phyloP scores from a whole-genome alignment of 2,113 vertebrate genomes.

The Acrocephalus arundinaceus region DNA sequence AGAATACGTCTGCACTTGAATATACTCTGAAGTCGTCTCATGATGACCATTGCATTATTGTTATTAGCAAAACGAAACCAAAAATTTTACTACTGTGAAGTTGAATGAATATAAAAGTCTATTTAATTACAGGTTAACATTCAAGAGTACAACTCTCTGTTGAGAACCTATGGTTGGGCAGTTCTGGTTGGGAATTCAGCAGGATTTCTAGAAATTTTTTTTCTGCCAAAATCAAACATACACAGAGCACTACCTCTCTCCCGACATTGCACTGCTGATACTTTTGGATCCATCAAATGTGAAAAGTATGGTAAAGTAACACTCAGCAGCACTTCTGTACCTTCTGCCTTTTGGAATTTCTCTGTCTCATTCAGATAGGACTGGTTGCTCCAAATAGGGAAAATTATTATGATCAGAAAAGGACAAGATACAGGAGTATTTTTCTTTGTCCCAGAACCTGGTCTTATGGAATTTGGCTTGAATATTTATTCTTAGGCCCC shows the following conservation, averaged over 20 bases:
- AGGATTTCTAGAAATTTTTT: neutral
- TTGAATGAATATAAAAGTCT: neutral
- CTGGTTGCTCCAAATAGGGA: neutral
- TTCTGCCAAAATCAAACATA: neutral
- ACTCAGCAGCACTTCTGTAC: neutral
- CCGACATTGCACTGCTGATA: neutral
- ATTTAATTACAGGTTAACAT: neutral
- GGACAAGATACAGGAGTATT: fast-evolving
- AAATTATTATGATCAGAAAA: neutral
- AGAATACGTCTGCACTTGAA: fast-evolving
- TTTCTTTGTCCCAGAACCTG: neutral
- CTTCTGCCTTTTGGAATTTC: neutral
- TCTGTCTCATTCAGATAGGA: neutral
- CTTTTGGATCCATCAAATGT: neutral
- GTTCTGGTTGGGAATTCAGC: neutral
- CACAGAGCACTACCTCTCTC: neutral
- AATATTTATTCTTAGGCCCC: neutral
- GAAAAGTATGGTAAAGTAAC: neutral
- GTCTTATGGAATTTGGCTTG: neutral
- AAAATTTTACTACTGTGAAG: neutral
- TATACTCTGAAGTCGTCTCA: neutral
- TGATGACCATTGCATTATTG: neutral
- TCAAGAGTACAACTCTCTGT: neutral
- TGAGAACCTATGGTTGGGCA: neutral
- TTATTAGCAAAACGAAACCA: neutral